phyloP scores from a whole-genome alignment of 2,888 invertebrate species.

The Pterostichus madidus region DNA sequence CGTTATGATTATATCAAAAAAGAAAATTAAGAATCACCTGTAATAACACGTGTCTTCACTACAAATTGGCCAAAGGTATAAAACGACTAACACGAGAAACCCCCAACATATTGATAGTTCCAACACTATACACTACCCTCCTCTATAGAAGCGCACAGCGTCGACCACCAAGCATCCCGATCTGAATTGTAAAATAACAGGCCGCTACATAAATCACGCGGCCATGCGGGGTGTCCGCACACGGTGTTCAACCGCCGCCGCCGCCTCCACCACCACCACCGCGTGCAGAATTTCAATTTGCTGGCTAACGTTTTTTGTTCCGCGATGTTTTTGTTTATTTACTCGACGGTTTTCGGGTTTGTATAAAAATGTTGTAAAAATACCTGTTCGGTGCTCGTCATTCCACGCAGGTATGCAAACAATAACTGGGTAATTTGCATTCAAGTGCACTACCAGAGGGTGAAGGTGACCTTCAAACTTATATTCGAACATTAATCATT shows the following conservation, averaged over 20 bases:
- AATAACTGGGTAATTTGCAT: slow-evolving; percentile 38
- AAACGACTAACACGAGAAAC: no score
- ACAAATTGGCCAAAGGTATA: no score
- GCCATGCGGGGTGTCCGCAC: slow-evolving; percentile 44
- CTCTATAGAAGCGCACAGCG: background rate
- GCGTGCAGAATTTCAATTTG: slow-evolving; percentile 45
- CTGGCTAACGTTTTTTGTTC: slow-evolving; percentile 38
- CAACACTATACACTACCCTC: no score
- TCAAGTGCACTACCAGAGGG: background rate
- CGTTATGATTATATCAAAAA: no score
- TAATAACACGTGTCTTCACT: no score
- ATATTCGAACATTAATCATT: no score
- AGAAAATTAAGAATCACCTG: no score
- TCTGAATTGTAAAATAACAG: slow-evolving; percentile 55
- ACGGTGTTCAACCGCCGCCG: slow-evolving; percentile 25
- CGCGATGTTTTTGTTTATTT: slow-evolving; percentile 36
- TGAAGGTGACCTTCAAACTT: background rate
- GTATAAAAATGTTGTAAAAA: slow-evolving; percentile 29
- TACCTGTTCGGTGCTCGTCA: slow-evolving; percentile 10
- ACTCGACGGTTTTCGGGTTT: slow-evolving; percentile 3
- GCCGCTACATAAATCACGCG: slow-evolving; percentile 43
- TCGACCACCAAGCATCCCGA: slow-evolving; percentile 21
- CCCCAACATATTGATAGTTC: no score
- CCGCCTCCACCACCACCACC: slow-evolving; percentile 25
- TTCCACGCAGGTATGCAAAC: slow-evolving; percentile 30